A percentile compares a stretch with the other conserved stretches of the same genome.
Evolutionary conservation across 2,888 invertebrate genomes (phyloP).

Genomic region (Drosophila incognita): DNA sequence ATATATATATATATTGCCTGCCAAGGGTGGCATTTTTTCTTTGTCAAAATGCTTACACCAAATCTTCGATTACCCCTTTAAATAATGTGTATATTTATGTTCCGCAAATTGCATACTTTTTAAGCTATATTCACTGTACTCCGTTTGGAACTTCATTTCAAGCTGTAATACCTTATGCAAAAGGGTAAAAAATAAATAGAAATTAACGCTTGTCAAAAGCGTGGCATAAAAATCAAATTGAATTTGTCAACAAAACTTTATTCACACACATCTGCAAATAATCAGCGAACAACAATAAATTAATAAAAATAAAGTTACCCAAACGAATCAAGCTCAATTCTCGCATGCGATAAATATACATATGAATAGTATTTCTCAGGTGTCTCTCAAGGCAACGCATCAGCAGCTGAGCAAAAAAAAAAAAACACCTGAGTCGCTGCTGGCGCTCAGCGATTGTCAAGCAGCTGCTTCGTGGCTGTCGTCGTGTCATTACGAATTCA

Average conservation of each 20-base stretch:
- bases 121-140: background rate
- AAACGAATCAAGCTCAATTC: slow-evolving; percentile 14
- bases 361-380: background rate
- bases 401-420: background rate
- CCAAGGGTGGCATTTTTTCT: background rate
- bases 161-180: background rate
- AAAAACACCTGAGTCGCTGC: slow-evolving; percentile 17
- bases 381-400: slow-evolving; percentile 32
- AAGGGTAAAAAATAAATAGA: background rate
- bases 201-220: slow-evolving; percentile 17
- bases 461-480: slow-evolving; percentile 38
- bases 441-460: slow-evolving; percentile 26
- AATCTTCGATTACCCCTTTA: background rate
- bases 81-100: background rate
- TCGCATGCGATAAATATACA: slow-evolving; percentile 67
- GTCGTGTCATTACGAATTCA: slow-evolving; percentile 80
- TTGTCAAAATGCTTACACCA: background rate
- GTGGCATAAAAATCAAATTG: slow-evolving; percentile 17
- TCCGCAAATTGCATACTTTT: background rate
- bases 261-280: slow-evolving; percentile 34
- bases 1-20: too few relatives aligned
- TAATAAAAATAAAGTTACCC: background rate
- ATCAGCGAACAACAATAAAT: background rate
- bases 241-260: slow-evolving; percentile 29
- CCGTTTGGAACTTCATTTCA: background rate